phyloP scores from a whole-genome alignment of 2,797 vertebrate genomes.

The Lutjanus argentimaculatus region DNA sequence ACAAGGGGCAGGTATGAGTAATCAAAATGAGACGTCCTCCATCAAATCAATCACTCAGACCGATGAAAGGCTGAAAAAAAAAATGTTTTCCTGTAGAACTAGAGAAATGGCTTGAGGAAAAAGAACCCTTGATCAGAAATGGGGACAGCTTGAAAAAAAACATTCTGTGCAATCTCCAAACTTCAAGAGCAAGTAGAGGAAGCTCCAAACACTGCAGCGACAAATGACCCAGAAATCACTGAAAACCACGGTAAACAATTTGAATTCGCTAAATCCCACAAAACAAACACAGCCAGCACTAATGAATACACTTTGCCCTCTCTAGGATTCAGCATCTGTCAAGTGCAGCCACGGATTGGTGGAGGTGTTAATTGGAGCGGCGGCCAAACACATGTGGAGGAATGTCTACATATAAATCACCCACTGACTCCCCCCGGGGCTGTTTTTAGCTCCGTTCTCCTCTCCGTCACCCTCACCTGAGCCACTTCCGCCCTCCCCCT shows the following conservation, averaged over 20 bases:
- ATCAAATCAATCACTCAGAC: conserved; percentile 35
- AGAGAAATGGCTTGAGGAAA: neutral
- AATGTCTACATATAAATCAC: conserved; percentile 76
- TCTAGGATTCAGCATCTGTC: conserved; percentile 51
- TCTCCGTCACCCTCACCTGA: conserved; percentile 21
- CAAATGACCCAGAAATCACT: conserved; percentile 60
- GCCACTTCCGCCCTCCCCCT: neutral
- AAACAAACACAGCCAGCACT: conserved; percentile 54
- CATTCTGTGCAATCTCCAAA: conserved; percentile 9
- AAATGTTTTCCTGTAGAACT: neutral
- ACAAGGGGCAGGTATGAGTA: conserved; percentile 52
- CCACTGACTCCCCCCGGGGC: conserved; percentile 1
- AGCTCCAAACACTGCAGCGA: conserved; percentile 36
- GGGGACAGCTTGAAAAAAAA: conserved; percentile 10
- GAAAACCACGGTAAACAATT: conserved; percentile 38
- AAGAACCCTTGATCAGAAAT: conserved; percentile 29
- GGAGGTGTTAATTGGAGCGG: conserved; percentile 73
- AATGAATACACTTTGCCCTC: conserved; percentile 53
- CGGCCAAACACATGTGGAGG: conserved; percentile 62
- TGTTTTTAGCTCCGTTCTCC: conserved; percentile 40
- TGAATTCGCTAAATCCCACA: conserved; percentile 44
- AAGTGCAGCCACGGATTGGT: conserved; percentile 46
- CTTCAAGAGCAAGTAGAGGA: conserved; percentile 21
- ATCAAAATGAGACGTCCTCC: conserved; percentile 4
- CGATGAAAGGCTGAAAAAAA: neutral